Conservation (phyloP, 2,113 vertebrate species). For the Chrysemys picta region DNA sequence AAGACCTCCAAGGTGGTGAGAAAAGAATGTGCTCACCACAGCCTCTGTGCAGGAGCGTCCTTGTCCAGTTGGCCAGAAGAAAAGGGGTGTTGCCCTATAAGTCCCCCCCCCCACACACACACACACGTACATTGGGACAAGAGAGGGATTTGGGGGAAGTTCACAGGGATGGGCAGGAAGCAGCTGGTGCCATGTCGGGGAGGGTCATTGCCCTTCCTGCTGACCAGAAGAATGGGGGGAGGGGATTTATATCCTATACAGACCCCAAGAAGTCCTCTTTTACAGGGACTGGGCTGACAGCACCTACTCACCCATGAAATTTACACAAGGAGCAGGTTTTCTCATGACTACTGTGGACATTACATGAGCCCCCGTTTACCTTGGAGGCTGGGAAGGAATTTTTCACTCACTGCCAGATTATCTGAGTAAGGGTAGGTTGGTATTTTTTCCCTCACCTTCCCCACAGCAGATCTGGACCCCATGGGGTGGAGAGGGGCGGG, state of each 20-base stretch:
- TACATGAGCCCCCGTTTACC: too few relatives aligned
- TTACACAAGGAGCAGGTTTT: neutral
- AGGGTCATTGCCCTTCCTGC: neutral
- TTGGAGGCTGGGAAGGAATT: too few relatives aligned
- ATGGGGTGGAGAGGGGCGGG: neutral
- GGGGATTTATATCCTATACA: neutral
- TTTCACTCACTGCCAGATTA: neutral
- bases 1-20: neutral
- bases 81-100: neutral
- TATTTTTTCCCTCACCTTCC: too few relatives aligned
- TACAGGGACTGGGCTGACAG: neutral
- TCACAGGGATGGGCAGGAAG: neutral
- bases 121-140: neutral
- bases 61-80: neutral
- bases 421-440: neutral
- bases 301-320: neutral
- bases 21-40: neutral
- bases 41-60: neutral
- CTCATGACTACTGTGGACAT: neutral
- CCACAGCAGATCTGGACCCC: neutral
- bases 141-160: neutral
- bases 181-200: neutral
- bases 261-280: neutral
- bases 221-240: neutral
- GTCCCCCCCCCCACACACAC: too few relatives aligned